Evolutionary conservation across 1,140 invertebrate species (phyloP), one percentile per base, ranked within the genome.

Genomic region (Delia radicum): DNA sequence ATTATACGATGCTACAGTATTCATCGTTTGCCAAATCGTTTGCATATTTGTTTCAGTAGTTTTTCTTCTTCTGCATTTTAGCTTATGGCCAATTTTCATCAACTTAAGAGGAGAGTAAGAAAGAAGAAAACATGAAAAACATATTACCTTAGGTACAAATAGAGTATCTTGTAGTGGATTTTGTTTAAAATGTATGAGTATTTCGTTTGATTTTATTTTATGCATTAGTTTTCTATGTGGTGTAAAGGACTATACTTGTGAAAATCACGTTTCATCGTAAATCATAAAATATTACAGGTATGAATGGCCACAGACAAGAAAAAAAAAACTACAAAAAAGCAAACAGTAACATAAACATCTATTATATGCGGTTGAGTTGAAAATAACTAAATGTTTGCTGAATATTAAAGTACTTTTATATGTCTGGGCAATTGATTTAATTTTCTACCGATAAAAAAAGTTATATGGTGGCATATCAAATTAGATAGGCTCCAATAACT

Each of bases 211-310:
- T 55, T 55, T 55, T 55, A 55, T 55, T 55, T 55, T 55, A n/a
- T 55, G n/a, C 48, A 18, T n/a, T 21, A 6, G n/a, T 21, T 21
- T 55, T 21, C 15, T 21, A 21, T 55, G 18, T n/a, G n/a, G 10
- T 42, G 37, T 42, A 0, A 21, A n/a, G 2, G 18, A 55, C n/a
- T 55, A 18, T 55, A 55, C 3, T 55, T 55, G 48, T 55, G 48
- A 21, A 55, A 55, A 55, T 55, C 48, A 55, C 48, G 48, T 55
- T 55, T 55, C 48, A 55, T 55, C 48, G 48, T 55, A 55, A 55
- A 55, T 55, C 48, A 55, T 55, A 55, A 55, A 55, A 55, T 55
- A 55, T 55, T 55, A 55, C 48, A 55, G 48, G 48, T 55, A 55
- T 55, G 48, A 55, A 55, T 55, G 48, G 48, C 48, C 18, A 55